These are phyloP conservation scores for Hermaeophaga mercurialis DNA, from an alignment of 2,888 invertebrate species.

Conservation along the genomic window DNA sequence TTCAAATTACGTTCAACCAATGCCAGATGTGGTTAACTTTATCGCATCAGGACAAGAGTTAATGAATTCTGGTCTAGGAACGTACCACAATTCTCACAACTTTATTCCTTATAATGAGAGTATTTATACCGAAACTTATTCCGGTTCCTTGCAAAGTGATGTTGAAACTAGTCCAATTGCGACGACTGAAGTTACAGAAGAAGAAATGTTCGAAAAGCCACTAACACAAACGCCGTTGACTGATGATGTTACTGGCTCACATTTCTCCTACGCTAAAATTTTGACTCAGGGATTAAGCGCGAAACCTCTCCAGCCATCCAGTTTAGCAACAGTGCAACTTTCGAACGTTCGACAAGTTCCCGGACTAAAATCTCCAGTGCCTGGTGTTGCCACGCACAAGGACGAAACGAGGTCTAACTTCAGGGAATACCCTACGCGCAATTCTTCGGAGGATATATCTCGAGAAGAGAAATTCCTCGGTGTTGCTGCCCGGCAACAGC, in stretches of 20 bases:
- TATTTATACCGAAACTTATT: slow-evolving; percentile 1
- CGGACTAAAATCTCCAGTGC: slow-evolving; percentile 48
- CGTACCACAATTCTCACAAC: slow-evolving; percentile 52
- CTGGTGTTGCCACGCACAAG: slow-evolving; percentile 47
- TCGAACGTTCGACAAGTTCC: slow-evolving; percentile 46
- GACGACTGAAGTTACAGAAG: neutral
- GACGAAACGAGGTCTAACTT: slow-evolving; percentile 49
- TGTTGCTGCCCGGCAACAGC: slow-evolving; percentile 47
- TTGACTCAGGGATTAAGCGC: slow-evolving; percentile 67
- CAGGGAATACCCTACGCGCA: slow-evolving; percentile 48
- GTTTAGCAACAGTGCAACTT: slow-evolving; percentile 46
- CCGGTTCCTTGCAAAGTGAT: neutral
- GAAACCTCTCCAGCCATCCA: slow-evolving; percentile 64
- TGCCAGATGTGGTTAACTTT: slow-evolving; percentile 60
- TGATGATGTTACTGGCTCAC: slow-evolving; percentile 34
- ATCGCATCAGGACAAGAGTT: slow-evolving; percentile 59
- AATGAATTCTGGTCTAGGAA: slow-evolving; percentile 59
- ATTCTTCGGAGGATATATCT: slow-evolving; percentile 42
- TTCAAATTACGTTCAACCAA: slow-evolving; percentile 59
- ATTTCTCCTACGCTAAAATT: slow-evolving; percentile 74
- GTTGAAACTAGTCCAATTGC: slow-evolving; percentile 6
- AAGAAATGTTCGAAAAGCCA: slow-evolving; percentile 28
- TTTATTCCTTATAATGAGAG: slow-evolving; percentile 4
- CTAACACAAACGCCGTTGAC: slow-evolving; percentile 27
- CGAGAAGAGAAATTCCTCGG: slow-evolving; percentile 41